Percentiles rank a stretch among this genome's conserved stretches.
These are phyloP conservation scores for Nomada hirtipes DNA, from an alignment of 2,888 invertebrate species.

Conservation along the genomic window DNA sequence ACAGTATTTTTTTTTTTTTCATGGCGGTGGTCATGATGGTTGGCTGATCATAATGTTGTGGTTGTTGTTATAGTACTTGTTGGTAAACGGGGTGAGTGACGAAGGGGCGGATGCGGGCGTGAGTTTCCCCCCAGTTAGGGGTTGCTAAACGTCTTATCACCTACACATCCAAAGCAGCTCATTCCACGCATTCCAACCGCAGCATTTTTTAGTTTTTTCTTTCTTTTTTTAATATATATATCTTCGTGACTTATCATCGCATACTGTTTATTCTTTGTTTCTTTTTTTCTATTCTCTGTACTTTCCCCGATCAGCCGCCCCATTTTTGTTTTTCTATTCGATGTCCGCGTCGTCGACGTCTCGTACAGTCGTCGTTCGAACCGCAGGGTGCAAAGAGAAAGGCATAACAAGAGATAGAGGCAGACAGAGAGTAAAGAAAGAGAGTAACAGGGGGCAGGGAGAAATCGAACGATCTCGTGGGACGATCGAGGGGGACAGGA, in stretches of 20 bases:
- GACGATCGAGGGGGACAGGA: background rate
- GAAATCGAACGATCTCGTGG: conserved; percentile 5
- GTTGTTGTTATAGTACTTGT: conserved; percentile 57
- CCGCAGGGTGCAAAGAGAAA: conserved; percentile 67
- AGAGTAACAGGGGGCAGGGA: conserved; percentile 10
- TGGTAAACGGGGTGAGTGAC: conserved; percentile 69
- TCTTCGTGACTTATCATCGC: background rate
- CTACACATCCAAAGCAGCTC: conserved; percentile 85
- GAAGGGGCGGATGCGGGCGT: conserved; percentile 74
- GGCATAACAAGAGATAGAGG: conserved; percentile 40
- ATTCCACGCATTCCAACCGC: conserved; percentile 83
- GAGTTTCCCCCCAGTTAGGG: conserved; percentile 75
- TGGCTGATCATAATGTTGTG: conserved; percentile 50
- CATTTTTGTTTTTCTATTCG: background rate
- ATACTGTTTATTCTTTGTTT: conserved; percentile 2
- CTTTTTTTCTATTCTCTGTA: conserved; percentile 2
- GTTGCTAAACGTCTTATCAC: conserved; percentile 85
- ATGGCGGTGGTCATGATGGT: conserved; percentile 49
- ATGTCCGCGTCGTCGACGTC: conserved; percentile 60
- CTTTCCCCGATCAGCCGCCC: conserved; percentile 36
- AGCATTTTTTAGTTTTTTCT: conserved; percentile 51
- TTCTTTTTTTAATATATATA: background rate
- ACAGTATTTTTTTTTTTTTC: conserved; percentile 11
- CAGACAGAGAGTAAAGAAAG: conserved; percentile 43
- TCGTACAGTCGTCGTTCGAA: conserved; percentile 55